Evolutionary conservation across 2,797 vertebrate genomes (phyloP), one percentile per base, ranked within the genome.

Genomic region (Macrochelys suwanniensis): DNA sequence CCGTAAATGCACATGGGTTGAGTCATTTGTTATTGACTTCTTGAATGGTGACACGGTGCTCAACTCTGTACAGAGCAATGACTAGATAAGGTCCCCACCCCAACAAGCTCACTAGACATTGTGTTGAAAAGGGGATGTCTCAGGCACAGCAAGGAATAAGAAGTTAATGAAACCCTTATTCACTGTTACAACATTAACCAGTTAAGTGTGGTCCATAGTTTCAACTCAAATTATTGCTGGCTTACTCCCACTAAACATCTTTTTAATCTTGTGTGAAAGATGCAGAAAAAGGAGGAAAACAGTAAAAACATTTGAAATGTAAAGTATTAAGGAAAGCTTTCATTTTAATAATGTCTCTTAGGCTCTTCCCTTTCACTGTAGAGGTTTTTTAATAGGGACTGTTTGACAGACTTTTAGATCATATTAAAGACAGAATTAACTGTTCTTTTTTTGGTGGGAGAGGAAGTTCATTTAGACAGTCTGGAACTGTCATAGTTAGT

Each of bases 11-110:
- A 85, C 80, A 31, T 85, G 80, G 74, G 89, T 74, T 4, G 1
- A 88, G 85, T 74, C 57, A 89, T 94, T 93, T 89, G 84, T 94
- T 96, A 94, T 96, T 95, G 94, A 94, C 84, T 94, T 96, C 51
- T 56, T 92, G 80, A 89, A 51, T 54, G 94, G 87, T 76, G 71
- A 47, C 42, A 76, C 4, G 13, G 42, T 25, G 7, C 37, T 76
- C 71, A 25, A 25, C 85, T 89, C 89, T 91, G 85, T 76, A 89
- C 0, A 1, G 87, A 94, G 85, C 61, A 96, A 93, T 87, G 84
- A 88, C 74, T 54, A 85, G 90, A 25, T 53, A 84, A 45, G 13
- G 74, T 94, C 94, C 17, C 33, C 8, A 86, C 89, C 90, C 71
- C 1, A 4, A 89, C 65, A 49, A 96, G 1, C 26, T 71, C 87